Percentiles rank a stretch among this genome's conserved stretches.
phyloP scores from a whole-genome alignment of 2,797 vertebrate genomes.

The Chrysolophus pictus region DNA sequence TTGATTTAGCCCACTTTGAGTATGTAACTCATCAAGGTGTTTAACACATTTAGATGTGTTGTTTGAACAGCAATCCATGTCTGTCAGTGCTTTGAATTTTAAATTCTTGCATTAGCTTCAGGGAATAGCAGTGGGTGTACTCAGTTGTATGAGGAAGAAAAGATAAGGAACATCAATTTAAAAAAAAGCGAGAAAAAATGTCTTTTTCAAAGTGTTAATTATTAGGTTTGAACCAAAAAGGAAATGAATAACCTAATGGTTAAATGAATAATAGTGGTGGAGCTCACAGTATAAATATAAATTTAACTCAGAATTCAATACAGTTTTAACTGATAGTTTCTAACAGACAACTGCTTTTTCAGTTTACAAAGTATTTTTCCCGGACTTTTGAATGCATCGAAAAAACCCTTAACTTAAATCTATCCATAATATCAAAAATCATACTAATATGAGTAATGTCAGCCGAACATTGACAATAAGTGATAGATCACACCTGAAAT shows the following conservation, averaged over 20 bases:
- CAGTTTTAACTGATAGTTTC: neutral
- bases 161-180: constrained; percentile 56
- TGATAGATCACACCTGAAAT: constrained; percentile 60
- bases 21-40: constrained; percentile 38
- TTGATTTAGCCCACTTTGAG: constrained; percentile 47
- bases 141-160: constrained; percentile 51
- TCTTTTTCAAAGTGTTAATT: constrained; percentile 58
- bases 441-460: neutral
- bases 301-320: constrained; percentile 14
- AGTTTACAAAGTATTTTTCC: neutral
- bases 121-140: constrained; percentile 40
- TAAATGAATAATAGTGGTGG: neutral
- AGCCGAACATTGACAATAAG: neutral
- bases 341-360: neutral
- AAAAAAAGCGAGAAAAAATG: constrained; percentile 22
- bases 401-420: constrained; percentile 13
- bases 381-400: neutral
- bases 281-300: constrained; percentile 10
- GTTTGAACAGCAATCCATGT: constrained; percentile 62
- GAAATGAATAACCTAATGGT: neutral
- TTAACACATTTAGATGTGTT: constrained; percentile 46
- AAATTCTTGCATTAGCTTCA: constrained; percentile 59
- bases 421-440: neutral
- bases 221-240: neutral
- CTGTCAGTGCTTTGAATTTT: constrained; percentile 64